Conservation (phyloP, 2,888 invertebrate genomes). For the Cybosia mesomella region DNA sequence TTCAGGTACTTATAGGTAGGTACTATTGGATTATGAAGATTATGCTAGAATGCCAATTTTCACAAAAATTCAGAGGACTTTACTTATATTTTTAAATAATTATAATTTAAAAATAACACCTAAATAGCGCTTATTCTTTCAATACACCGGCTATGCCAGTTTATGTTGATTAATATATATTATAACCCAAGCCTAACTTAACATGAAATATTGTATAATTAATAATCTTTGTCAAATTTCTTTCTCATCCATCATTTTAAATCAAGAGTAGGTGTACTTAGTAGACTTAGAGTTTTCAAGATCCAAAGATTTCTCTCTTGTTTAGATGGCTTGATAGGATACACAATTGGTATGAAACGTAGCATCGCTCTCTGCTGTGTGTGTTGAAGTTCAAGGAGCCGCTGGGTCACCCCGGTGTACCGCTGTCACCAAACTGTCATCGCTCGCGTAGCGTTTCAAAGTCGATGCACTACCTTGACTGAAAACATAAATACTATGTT, state of each 20-base stretch:
- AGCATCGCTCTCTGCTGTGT: neutral
- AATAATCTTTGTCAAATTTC: neutral
- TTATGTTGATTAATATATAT: neutral
- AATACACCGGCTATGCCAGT: neutral
- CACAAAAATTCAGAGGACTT: neutral
- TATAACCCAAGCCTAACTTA: neutral
- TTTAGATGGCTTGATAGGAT: neutral
- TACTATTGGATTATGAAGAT: neutral
- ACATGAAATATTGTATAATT: neutral
- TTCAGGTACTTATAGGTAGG: neutral
- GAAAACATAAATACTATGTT: slow-evolving; percentile 38
- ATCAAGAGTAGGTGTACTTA: neutral
- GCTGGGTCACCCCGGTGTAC: slow-evolving; percentile 50
- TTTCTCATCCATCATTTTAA: neutral
- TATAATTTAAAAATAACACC: neutral
- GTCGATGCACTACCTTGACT: slow-evolving; percentile 76
- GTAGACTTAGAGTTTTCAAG: neutral
- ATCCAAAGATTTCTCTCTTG: neutral
- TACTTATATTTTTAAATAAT: neutral
- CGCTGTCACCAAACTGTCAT: slow-evolving; percentile 81
- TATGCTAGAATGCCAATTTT: neutral
- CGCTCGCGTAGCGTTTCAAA: slow-evolving; percentile 82
- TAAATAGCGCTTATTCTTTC: neutral
- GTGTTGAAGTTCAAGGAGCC: slow-evolving; percentile 64
- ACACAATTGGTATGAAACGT: neutral